phyloP scores from a whole-genome alignment of 2,888 invertebrate species.

The Pachymerium ferrugineum region DNA sequence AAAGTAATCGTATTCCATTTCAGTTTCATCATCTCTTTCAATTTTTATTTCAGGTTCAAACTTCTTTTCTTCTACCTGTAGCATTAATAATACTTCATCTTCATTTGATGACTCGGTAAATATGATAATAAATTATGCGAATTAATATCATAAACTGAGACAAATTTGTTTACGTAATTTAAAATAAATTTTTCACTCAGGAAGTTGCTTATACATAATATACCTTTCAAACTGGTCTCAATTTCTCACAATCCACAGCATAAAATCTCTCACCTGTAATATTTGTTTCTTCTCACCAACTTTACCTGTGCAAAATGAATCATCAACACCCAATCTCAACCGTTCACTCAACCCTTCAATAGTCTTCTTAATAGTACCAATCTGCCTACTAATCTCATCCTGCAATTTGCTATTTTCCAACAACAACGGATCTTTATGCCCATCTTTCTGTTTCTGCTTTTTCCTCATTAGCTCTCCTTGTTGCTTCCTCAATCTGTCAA shows the following conservation, averaged over 20 bases:
- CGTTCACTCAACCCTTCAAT: background rate
- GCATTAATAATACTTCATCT: too few relatives aligned
- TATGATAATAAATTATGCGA: too few relatives aligned
- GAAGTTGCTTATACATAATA: too few relatives aligned
- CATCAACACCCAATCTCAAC: background rate
- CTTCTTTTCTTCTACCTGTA: background rate
- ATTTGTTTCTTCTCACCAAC: background rate
- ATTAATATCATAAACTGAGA: too few relatives aligned
- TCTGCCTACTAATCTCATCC: constrained; percentile 43
- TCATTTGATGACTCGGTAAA: too few relatives aligned
- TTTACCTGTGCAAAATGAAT: too few relatives aligned
- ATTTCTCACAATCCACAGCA: too few relatives aligned
- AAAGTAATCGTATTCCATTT: constrained; percentile 41
- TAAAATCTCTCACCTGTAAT: background rate
- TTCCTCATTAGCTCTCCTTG: constrained; percentile 44
- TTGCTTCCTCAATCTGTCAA: constrained; percentile 41
- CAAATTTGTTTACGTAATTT: too few relatives aligned
- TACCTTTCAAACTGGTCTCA: too few relatives aligned
- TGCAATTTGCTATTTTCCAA: constrained; percentile 43
- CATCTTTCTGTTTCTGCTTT: constrained; percentile 42
- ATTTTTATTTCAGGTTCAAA: background rate
- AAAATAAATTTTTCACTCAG: too few relatives aligned
- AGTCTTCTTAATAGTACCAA: constrained; percentile 33
- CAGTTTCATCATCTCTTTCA: background rate
- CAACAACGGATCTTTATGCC: constrained; percentile 44